Base-by-base conservation (phyloP, 2,797 vertebrate species). In the Amphiprion clarkii region DNA sequence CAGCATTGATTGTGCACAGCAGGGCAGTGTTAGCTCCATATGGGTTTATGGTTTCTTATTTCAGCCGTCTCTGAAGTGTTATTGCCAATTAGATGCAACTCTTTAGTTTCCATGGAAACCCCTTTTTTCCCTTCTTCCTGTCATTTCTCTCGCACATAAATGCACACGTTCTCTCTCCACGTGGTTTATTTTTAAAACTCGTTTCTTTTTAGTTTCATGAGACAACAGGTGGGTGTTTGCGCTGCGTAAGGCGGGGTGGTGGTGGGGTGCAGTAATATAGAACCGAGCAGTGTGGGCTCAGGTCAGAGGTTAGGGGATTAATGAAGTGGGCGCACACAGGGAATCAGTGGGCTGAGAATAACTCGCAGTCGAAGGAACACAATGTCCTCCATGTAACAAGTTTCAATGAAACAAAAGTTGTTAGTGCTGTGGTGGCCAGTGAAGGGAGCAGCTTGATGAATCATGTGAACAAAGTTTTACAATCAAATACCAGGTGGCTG, bases 51-150 rank as follows among this genome's bases (percentile, higher is more conserved):
- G 21, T 79, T 76, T 77, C 69, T 83, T 74, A 81, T 83, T 89
- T 82, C 73, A 82, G 76, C 79, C 60, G 58, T 86, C 65, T 84
- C 85, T 86, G 66, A 89, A 78, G 63, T 69, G 76, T 84, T 89
- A 78, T 82, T 88, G 62, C 84, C 85, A 88, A 92, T 90, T 81
- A 88, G 80, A 90, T 82, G 75, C 77, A 93, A 90, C 78, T 79
- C 83, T 86, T 89, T 92, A 87, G 94, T 95, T 94, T 93, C 94
- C 91, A 95, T 94, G 89, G 94, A 83, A 90, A 95, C 94, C 56
- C 76, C 71, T 65, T 82, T 88, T 82, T 73, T 52, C 31, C 54
- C 33, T 56, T 65, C 71, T 82, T 36, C 7, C 33, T 36, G 33
- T 81, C 77, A 56, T 79, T 74, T 85, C 71, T 51, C 76, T 54